Evolutionary conservation across 2,888 invertebrate species (phyloP), one percentile per base, ranked within the genome.

Genomic region (Acrobasis repandana): DNA sequence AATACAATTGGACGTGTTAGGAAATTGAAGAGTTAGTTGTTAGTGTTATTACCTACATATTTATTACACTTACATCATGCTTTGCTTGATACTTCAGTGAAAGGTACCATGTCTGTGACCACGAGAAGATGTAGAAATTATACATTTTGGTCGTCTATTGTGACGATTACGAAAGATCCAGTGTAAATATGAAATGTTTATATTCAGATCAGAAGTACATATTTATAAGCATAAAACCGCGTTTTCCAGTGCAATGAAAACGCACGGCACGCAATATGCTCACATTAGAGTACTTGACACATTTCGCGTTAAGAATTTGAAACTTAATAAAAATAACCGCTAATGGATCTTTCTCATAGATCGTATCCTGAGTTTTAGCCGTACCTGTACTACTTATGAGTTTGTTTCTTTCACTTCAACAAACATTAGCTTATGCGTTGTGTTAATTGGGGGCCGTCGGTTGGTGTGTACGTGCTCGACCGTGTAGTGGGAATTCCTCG

Each of bases 401-500:
- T 33, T 47, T 33, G 58, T 36, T 49, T 58, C 49, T 50, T 49
- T 50, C 49, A 38, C 58, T 49, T 50, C 34, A 11, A 49, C 48
- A 49, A 49, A 58, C 38, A 58, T 59, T 46, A 14, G 58, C 50
- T 38, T 36, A 58, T 28, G 50, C 10, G 9, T 56, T 59, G 43
- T 56, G 59, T 59, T 59, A 34, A 60, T 58, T 56, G 58, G 56
- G 61, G 34, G 16, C 49, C 20, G 43, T 59, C 62, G 56, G 56
- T 56, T 33, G 20, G 58, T 60, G 60, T 61, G 61, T 65, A 67
- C 61, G 61, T 65, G 65, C 62, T 34, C 54, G 57, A 61, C 56
- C n/a, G n/a, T n/a, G n/a, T 61, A 68, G 69, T 71, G 71, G 67
- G 74, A 70, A 73, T 70, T 70, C 68, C 67, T 68, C 65, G 63